A percentile compares a stretch with the other conserved stretches of the same genome.
phyloP scores from a whole-genome alignment of 30 jellyfish, hydroid and myxozoan genomes.

The Aurelia sp. region DNA sequence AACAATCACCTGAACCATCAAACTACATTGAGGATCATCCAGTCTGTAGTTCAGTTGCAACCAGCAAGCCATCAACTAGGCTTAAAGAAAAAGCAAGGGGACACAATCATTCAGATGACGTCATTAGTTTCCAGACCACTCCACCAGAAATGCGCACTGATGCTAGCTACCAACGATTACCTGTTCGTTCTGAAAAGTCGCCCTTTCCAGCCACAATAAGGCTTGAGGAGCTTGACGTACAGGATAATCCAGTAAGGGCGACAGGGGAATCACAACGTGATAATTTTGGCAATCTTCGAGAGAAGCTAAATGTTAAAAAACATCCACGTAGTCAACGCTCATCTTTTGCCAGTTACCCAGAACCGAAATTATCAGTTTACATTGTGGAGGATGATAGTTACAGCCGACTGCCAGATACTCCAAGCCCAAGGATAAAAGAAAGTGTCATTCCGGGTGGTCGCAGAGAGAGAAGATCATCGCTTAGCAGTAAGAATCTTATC shows the following conservation, averaged over 20 bases:
- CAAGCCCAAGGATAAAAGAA: background rate
- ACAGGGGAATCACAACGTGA: background rate
- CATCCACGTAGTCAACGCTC: conserved; percentile 12
- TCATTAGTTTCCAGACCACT: conserved; percentile 53
- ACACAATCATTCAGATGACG: conserved; percentile 33
- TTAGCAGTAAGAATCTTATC: background rate
- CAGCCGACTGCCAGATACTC: conserved; percentile 3
- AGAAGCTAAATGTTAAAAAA: background rate
- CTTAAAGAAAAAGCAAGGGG: conserved; percentile 14
- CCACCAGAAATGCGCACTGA: conserved; percentile 59
- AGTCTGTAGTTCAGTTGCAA: background rate
- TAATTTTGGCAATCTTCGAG: background rate
- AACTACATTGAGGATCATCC: background rate
- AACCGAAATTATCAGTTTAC: background rate
- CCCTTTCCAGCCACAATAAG: background rate
- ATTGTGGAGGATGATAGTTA: background rate
- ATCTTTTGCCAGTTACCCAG: conserved; percentile 7
- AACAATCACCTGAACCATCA: background rate
- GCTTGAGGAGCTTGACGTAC: background rate
- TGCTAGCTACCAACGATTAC: conserved; percentile 44
- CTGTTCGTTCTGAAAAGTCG: conserved; percentile 13
- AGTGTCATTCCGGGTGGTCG: background rate
- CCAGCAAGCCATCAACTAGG: conserved; percentile 10
- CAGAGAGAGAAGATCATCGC: background rate
- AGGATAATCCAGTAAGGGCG: conserved; percentile 5